Evolutionary conservation across 2,113 vertebrate genomes (phyloP).

Genomic region (Ceuthmochares aereus): DNA sequence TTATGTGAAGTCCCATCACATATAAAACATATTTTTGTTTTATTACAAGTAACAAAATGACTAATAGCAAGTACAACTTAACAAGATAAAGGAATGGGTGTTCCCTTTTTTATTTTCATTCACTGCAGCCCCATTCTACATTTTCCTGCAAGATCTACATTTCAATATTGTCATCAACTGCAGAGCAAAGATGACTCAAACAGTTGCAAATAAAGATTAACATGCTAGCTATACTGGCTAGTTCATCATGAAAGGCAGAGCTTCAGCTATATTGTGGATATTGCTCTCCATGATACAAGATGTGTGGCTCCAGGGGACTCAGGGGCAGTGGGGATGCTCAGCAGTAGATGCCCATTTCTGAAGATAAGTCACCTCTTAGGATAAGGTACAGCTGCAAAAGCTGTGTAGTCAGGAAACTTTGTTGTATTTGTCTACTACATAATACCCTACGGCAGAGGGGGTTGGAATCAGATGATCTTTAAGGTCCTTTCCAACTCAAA

Average conservation of each 20-base stretch:
- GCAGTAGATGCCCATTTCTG: not conserved
- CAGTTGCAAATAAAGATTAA: not conserved
- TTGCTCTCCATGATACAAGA: not conserved
- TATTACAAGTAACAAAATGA: not conserved
- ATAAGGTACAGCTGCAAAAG: not conserved
- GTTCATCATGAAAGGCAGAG: not conserved
- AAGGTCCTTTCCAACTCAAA: too few relatives aligned
- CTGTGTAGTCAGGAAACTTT: not conserved
- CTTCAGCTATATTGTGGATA: not conserved
- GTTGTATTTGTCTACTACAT: not conserved
- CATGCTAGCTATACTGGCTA: not conserved
- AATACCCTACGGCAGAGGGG: not conserved
- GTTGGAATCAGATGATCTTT: too few relatives aligned
- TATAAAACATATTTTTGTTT: not conserved
- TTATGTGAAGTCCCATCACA: not conserved
- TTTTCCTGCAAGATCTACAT: not conserved
- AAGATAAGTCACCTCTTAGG: not conserved
- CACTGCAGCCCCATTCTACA: not conserved
- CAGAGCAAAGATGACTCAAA: not conserved
- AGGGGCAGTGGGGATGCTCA: not conserved
- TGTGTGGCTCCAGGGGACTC: not conserved
- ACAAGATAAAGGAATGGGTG: not conserved
- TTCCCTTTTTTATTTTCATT: not conserved
- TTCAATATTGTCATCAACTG: not conserved
- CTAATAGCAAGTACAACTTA: not conserved